These are phyloP conservation scores for Sarcophaga bullata DNA, from an alignment of 1,140 invertebrate genomes.

Conservation along the genomic window DNA sequence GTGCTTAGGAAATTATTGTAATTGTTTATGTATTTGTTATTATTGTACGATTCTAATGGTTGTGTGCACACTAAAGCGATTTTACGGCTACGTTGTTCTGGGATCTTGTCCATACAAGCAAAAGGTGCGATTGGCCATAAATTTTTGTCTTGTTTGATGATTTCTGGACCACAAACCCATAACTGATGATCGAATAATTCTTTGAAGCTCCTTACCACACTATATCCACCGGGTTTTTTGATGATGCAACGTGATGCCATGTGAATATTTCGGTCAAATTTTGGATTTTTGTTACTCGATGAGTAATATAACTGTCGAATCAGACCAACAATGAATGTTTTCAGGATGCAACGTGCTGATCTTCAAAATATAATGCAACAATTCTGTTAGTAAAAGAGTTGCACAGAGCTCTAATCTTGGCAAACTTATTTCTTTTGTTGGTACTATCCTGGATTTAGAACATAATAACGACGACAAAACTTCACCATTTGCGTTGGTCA, in stretches of 20 bases:
- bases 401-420: too few relatives aligned
- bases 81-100: too few relatives aligned
- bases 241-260: conserved; percentile 57
- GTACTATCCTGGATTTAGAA: too few relatives aligned
- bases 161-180: conserved; percentile 61
- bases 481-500: too few relatives aligned
- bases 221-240: conserved; percentile 59
- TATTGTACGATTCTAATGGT: neutral
- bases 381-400: too few relatives aligned
- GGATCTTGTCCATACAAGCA: too few relatives aligned
- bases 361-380: conserved; percentile 45
- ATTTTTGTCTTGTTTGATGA: neutral
- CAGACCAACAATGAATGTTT: conserved; percentile 51
- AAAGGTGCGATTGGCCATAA: too few relatives aligned
- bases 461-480: too few relatives aligned
- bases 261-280: conserved; percentile 43
- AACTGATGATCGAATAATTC: conserved; percentile 49
- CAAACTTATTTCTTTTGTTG: too few relatives aligned
- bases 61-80: too few relatives aligned
- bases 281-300: conserved; percentile 58
- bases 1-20: neutral
- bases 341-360: conserved; percentile 50
- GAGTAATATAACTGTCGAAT: conserved; percentile 56
- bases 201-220: conserved; percentile 51
- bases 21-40: conserved; percentile 30